Evolutionary conservation across 1,140 invertebrate species (phyloP), one percentile per base, ranked within the genome.

Genomic region (Drusus annulatus): DNA sequence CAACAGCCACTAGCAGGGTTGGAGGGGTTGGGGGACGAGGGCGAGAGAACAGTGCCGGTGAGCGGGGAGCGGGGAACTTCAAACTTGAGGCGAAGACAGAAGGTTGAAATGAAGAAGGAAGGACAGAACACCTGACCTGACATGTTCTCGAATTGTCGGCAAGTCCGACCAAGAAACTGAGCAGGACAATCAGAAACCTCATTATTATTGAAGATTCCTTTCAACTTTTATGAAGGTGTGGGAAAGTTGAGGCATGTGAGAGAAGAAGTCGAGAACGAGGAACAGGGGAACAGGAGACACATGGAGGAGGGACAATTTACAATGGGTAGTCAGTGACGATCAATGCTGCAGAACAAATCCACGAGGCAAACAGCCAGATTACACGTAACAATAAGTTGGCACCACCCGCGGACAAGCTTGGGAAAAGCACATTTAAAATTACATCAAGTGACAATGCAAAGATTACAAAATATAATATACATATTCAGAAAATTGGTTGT

Each of bases 1-100:
- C 52, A 80, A 76, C 81, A 82, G 81, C 81, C 81, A 82, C 74
- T 82, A 82, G 80, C 56, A 82, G 65, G 50, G 8, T 19, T 23
- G 58, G 58, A 56, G 60, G 52, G 69, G 5, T 5, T 28, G 5
- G 25, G 25, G 25, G 25, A 28, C 25, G 5, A 5, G 25, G 2
- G 5, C 19, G 60, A 7, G 65, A 31, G 17, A 2, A 31, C 51
- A 17, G 21, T 52, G 28, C 16, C 52, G 4, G 31, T 23, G 52
- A 45, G 36, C 10, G 2, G 36, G 36, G 36, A 45, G 1, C 36
- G 16, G 25, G 54, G n/a, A 19, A 50, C 68, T 31, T 36, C 8
- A 16, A n/a, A 2, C 36, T 13, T 7, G 36, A 13, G 36, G 36
- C 0, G 13, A 10, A 13, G 36, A 1, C 13, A n/a, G 62, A 63